Conservation (phyloP, 2,113 vertebrate species). For the Himantopus leucocephalus region DNA sequence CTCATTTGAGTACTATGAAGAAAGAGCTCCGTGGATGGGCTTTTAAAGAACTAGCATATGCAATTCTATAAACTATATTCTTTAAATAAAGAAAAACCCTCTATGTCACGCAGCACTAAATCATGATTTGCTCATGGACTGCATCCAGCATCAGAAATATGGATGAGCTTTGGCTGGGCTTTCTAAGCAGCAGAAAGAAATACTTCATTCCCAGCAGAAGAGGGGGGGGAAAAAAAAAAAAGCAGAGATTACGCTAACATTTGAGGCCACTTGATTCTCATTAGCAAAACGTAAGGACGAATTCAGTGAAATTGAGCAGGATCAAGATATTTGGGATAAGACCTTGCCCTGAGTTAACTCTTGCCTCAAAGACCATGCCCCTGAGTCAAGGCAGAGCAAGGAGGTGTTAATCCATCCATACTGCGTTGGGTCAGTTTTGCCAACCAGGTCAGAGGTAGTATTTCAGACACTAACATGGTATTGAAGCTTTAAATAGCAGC, state of each 20-base stretch:
- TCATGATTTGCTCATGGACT: background rate
- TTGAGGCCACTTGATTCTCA: background rate
- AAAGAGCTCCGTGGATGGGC: slow-evolving; percentile 5
- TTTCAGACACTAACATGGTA: background rate
- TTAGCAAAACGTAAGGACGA: background rate
- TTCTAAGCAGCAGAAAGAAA: slow-evolving; percentile 17
- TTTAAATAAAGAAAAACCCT: slow-evolving; percentile 33
- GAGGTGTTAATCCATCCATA: background rate
- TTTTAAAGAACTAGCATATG: slow-evolving; percentile 25
- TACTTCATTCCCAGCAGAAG: background rate
- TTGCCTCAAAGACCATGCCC: background rate
- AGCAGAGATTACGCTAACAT: background rate
- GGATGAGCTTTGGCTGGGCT: slow-evolving; percentile 5
- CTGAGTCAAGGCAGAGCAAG: background rate
- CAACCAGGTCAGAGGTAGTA: slow-evolving; percentile 12
- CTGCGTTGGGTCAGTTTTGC: background rate
- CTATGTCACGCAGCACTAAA: slow-evolving; percentile 3
- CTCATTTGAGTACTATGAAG: slow-evolving; percentile 6
- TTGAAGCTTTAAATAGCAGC: slow-evolving; percentile 41
- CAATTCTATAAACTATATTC: slow-evolving; percentile 26
- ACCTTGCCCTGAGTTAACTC: background rate
- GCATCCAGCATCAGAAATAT: slow-evolving; percentile 15
- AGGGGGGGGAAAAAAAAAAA: background rate
- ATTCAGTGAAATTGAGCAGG: background rate
- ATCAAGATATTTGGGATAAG: background rate